Conservation (phyloP, 1,140 invertebrate species). For the Aphis craccivora region DNA sequence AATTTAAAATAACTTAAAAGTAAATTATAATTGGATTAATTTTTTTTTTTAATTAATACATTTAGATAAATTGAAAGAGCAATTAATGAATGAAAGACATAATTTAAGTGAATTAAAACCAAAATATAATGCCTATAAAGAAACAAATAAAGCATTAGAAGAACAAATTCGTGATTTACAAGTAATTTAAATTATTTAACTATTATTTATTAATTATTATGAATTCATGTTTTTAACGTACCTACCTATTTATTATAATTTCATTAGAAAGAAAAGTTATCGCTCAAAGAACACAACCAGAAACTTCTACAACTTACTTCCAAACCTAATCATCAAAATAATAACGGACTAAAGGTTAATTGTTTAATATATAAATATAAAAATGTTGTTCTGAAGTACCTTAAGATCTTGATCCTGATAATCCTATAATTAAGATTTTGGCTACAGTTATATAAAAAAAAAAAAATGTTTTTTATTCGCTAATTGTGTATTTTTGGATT, state of each 20-base stretch:
- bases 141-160: constrained; percentile 47
- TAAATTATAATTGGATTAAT: neutral
- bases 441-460: too few relatives aligned
- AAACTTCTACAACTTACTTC: constrained; percentile 48
- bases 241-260: neutral
- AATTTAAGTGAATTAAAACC: constrained; percentile 31
- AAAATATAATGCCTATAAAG: constrained; percentile 38
- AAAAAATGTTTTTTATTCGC: too few relatives aligned
- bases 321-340: constrained; percentile 42
- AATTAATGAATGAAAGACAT: constrained; percentile 20
- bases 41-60: neutral
- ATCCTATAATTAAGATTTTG: too few relatives aligned
- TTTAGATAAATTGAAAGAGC: constrained; percentile 41
- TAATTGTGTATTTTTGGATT: too few relatives aligned
- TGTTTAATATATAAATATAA: neutral
- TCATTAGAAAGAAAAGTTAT: constrained; percentile 41
- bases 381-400: neutral
- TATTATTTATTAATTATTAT: neutral
- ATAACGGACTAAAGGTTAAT: constrained; percentile 38
- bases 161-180: constrained; percentile 57
- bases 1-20: neutral
- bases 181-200: constrained; percentile 40
- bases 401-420: too few relatives aligned
- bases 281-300: constrained; percentile 44
- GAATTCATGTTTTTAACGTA: neutral